These are phyloP conservation scores for Escarpia spicata DNA, from an alignment of 2,888 invertebrate genomes.

Conservation along the genomic window DNA sequence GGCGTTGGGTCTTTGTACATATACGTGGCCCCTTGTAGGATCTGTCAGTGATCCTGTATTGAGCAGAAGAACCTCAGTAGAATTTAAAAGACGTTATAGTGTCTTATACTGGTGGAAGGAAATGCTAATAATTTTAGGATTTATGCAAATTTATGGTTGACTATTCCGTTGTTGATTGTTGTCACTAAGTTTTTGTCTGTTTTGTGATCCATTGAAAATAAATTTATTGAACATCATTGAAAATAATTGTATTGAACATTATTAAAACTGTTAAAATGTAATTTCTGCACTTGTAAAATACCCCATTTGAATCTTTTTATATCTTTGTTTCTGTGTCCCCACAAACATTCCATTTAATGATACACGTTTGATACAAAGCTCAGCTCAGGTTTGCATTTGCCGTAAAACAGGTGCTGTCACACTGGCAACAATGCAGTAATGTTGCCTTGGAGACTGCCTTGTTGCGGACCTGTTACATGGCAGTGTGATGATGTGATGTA, in stretches of 20 bases:
- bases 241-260: background rate
- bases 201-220: background rate
- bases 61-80: background rate
- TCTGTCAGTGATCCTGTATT: background rate
- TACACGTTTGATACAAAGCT: too few relatives aligned
- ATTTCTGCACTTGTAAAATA: background rate
- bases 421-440: background rate
- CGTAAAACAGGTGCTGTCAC: background rate
- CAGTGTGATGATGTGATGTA: background rate
- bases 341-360: too few relatives aligned
- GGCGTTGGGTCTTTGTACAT: background rate
- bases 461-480: background rate
- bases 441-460: background rate
- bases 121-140: background rate
- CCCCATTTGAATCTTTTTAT: background rate
- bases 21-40: background rate
- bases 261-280: background rate
- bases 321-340: background rate
- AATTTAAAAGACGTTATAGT: background rate
- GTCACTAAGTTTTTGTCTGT: background rate
- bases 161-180: background rate
- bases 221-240: too few relatives aligned
- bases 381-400: background rate
- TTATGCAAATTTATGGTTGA: background rate
- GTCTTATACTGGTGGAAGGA: background rate